Percentiles rank a stretch among this genome's conserved stretches.
Conservation (phyloP, 1,140 invertebrate genomes). For the Dendroctonus ponderosae region DNA sequence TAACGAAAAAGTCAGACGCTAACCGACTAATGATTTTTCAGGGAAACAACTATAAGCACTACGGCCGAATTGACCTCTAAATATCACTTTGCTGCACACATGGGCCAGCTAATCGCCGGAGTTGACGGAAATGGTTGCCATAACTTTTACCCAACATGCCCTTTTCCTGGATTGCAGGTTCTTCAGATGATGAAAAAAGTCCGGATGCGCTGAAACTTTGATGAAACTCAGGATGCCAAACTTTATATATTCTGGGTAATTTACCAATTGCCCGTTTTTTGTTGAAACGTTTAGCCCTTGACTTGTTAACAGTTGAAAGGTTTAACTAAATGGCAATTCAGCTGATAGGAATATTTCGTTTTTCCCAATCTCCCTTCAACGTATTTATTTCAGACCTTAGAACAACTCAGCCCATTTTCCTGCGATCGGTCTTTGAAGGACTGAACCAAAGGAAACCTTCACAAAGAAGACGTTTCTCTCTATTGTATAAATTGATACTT, state of each 20-base stretch:
- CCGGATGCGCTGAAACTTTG: constrained; percentile 50
- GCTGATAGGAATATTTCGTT: too few relatives aligned
- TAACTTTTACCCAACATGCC: constrained; percentile 70
- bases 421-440: too few relatives aligned
- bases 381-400: too few relatives aligned
- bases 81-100: constrained; percentile 79
- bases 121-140: constrained; percentile 70
- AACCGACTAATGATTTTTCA: constrained; percentile 36
- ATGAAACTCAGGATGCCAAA: neutral
- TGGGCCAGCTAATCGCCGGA: constrained; percentile 74
- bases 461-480: too few relatives aligned
- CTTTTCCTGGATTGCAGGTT: constrained; percentile 63
- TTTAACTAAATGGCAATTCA: too few relatives aligned
- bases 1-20: neutral
- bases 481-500: too few relatives aligned
- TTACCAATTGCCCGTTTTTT: too few relatives aligned
- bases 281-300: too few relatives aligned
- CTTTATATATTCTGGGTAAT: neutral
- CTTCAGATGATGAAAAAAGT: constrained; percentile 69
- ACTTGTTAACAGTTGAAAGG: too few relatives aligned
- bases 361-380: too few relatives aligned
- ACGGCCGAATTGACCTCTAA: constrained; percentile 60
- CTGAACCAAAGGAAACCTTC: too few relatives aligned
- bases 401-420: too few relatives aligned
- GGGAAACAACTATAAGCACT: constrained; percentile 48